Conservation (phyloP, 1,140 invertebrate genomes). For the Eurosta solidaginis region DNA sequence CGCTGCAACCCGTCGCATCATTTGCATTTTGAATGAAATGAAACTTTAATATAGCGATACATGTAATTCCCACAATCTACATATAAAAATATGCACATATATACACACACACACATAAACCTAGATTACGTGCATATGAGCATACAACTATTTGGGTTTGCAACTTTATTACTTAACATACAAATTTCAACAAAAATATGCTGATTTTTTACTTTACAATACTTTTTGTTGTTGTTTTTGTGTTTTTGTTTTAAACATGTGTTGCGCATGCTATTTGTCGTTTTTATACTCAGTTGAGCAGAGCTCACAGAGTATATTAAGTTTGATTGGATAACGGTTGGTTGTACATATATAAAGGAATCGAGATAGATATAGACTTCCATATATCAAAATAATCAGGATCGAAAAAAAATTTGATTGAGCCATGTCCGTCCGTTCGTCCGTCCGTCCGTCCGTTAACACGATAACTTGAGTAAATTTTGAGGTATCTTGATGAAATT, state of each 20-base stretch:
- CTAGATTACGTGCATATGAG: not conserved
- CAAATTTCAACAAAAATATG: slow-evolving; percentile 15
- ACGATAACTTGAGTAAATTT: no score
- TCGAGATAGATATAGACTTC: no score
- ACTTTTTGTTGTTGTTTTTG: no score
- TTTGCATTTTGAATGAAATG: slow-evolving; percentile 19
- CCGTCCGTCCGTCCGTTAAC: no score
- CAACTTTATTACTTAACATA: slow-evolving; percentile 16
- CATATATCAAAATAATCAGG: no score
- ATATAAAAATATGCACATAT: not conserved
- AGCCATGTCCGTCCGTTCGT: no score
- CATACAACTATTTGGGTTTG: not conserved
- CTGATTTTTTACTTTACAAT: not conserved
- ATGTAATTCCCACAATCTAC: not conserved
- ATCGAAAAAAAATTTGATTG: no score
- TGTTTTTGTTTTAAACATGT: not conserved
- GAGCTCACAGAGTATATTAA: no score
- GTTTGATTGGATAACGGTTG: no score
- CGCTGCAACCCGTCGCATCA: not conserved
- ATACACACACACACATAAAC: not conserved
- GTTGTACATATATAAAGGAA: no score
- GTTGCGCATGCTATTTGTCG: not conserved
- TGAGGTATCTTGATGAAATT: no score
- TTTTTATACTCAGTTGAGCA: no score
- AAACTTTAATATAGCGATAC: slow-evolving; percentile 17